These are phyloP conservation scores for Heteromormyrus szaboi DNA, from an alignment of 2,797 vertebrate genomes.

Conservation along the genomic window DNA sequence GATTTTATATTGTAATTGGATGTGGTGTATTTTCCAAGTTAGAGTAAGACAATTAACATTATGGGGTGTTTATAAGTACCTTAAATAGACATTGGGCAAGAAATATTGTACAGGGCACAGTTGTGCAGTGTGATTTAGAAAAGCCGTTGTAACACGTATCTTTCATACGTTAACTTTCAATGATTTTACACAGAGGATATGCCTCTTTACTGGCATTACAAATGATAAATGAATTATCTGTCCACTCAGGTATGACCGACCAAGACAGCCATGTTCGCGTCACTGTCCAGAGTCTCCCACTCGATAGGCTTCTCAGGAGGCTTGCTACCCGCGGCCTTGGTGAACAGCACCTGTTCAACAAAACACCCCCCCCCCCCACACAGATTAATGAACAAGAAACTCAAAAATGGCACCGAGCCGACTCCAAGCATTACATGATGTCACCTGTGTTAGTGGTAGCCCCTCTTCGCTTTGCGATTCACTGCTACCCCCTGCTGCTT, in stretches of 20 bases:
- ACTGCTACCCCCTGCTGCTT: background rate
- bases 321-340: background rate
- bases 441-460: background rate
- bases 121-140: background rate
- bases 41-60: background rate
- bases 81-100: background rate
- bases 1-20: background rate
- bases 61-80: background rate
- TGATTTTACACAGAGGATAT: background rate
- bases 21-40: background rate
- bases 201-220: background rate
- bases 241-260: background rate
- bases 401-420: no score
- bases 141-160: background rate
- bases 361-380: background rate
- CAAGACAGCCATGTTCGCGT: background rate
- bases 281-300: slow-evolving; percentile 2
- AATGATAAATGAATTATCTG: background rate
- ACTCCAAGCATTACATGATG: background rate
- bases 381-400: background rate
- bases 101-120: background rate
- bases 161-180: background rate
- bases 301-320: background rate
- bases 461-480: background rate
- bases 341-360: background rate